Evolutionary conservation across 2,113 vertebrate genomes (phyloP).

Genomic region (Indri indri): DNA sequence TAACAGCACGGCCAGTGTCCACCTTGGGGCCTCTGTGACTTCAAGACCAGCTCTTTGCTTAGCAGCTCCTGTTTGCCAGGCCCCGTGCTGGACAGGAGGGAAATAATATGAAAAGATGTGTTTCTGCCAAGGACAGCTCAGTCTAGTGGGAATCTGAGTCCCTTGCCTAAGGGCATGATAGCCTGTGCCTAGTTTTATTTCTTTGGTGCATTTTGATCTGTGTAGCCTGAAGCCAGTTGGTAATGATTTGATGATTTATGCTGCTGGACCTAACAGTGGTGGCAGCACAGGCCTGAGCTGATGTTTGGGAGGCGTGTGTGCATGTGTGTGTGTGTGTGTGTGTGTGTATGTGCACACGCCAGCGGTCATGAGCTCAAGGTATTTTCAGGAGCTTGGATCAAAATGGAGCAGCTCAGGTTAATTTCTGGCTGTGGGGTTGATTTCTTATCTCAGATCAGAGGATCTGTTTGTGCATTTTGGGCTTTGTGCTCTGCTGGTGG

Average conservation of each 20-base stretch:
- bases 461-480: not conserved
- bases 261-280: not conserved
- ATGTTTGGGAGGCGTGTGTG: not conserved
- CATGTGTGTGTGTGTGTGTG: not conserved
- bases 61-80: not conserved
- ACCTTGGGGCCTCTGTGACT: not conserved
- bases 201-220: not conserved
- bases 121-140: not conserved
- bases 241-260: not conserved
- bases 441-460: not conserved
- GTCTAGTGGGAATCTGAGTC: not conserved
- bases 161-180: not conserved
- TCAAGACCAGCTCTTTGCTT: not conserved
- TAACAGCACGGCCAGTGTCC: not conserved
- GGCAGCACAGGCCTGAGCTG: fast-evolving
- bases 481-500: not conserved
- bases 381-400: not conserved
- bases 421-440: not conserved
- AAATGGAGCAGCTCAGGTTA: not conserved
- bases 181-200: not conserved
- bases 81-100: not conserved
- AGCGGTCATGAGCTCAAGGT: not conserved
- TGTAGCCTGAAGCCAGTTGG: not conserved
- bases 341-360: fast-evolving
- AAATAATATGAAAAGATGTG: not conserved